Evolutionary conservation across 2,888 invertebrate genomes (phyloP).

Genomic region (Seira ritae): DNA sequence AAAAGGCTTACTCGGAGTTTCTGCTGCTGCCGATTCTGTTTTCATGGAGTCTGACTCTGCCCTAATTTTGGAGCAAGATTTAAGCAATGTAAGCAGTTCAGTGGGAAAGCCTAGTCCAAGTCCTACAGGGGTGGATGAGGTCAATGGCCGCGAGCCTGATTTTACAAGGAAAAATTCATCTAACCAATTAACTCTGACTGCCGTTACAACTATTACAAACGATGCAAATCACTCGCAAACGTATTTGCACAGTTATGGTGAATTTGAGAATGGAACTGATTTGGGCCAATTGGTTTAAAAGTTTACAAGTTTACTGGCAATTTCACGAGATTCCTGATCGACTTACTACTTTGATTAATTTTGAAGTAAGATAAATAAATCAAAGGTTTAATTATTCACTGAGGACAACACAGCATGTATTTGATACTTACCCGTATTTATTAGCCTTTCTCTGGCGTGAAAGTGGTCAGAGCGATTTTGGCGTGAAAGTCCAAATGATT

Average conservation of each 20-base stretch:
- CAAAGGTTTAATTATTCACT: no score
- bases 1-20: slow-evolving; percentile 48
- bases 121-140: slow-evolving; percentile 26
- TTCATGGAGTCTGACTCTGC: slow-evolving; percentile 62
- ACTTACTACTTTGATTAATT: no score
- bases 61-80: slow-evolving; percentile 57
- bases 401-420: no score
- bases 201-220: slow-evolving; percentile 43
- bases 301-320: no score
- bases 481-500: no score
- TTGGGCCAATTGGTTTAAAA: slow-evolving; percentile 66
- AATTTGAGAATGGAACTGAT: slow-evolving; percentile 51
- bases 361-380: no score
- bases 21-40: slow-evolving; percentile 50
- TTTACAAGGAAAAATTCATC: slow-evolving; percentile 8
- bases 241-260: slow-evolving; percentile 57
- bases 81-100: slow-evolving; percentile 43
- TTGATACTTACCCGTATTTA: no score
- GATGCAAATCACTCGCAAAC: slow-evolving; percentile 51
- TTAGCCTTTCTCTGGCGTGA: no score
- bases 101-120: slow-evolving; percentile 34
- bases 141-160: slow-evolving; percentile 36
- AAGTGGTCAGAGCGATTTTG: no score
- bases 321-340: no score
- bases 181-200: slow-evolving; percentile 22